Percentiles rank a stretch among this genome's conserved stretches.
Conservation (phyloP, 2,113 vertebrate genomes). For the Hymenochirus boettgeri region DNA sequence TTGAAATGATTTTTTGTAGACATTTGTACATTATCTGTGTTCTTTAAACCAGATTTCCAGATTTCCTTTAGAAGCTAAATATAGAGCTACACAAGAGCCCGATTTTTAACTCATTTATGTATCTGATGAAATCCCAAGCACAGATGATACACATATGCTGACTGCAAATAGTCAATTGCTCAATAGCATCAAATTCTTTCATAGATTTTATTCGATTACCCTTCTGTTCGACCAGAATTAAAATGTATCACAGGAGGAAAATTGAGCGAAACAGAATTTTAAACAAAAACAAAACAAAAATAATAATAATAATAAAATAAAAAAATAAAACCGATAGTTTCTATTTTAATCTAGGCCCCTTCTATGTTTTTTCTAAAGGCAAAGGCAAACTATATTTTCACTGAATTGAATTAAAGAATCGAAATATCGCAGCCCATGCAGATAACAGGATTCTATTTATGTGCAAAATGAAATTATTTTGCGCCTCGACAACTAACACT, state of each 20-base stretch:
- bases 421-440: neutral
- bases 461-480: neutral
- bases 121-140: too few species aligned
- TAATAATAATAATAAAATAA: too few species aligned
- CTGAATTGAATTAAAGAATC: neutral
- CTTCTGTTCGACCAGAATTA: too few species aligned
- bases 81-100: too few species aligned
- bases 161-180: neutral
- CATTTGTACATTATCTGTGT: too few species aligned
- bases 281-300: too few species aligned
- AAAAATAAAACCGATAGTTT: neutral
- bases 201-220: neutral
- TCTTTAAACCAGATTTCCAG: too few species aligned
- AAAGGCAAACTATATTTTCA: neutral
- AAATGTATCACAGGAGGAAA: too few species aligned
- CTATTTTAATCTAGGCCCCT: neutral
- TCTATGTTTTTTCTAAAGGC: neutral
- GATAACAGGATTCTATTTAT: neutral
- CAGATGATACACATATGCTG: too few species aligned
- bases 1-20: too few species aligned
- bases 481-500: neutral
- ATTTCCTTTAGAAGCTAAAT: too few species aligned
- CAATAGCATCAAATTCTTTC: neutral
- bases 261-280: neutral
- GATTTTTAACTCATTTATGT: too few species aligned